Base-by-base conservation (phyloP, 1,140 invertebrate species). In the Prorops nasuta region DNA sequence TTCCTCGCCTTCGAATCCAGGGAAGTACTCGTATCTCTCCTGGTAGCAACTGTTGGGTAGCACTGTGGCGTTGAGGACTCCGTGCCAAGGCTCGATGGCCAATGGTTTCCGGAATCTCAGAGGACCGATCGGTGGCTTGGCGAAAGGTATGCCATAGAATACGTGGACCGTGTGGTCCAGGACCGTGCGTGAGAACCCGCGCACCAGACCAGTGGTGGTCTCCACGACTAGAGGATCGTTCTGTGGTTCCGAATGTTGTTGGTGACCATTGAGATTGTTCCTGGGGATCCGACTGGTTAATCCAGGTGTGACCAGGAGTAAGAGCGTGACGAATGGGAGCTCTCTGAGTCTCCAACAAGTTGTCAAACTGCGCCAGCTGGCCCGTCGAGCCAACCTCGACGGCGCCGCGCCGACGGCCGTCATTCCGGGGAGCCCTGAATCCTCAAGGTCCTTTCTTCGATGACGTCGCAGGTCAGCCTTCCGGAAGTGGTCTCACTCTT, bases 71-170 rank as follows among this genome's bases (percentile, higher is more conserved):
- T 92, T 87, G 10, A 89, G 76, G 1, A 92, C 83, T 1, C 89
- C 91, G 61, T 86, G 83, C 94, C 94, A 98, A 1, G 86, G 86
- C 51, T 92, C 87, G 28, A 89, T 83, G 9, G 92, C 88, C 35
- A 89, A 83, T 0, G 95, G 94, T 56, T 89, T 87, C 14, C 87
- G 81, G 74, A 98, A 98, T 44, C 96, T 81, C 20, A 96, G 77
- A 19, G 90, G 85, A 1, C 91, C 92, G 14, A 91, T 67, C 0
- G 95, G 96, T 0, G 95, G 92, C 71, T 96, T 92, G 0, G 94
- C 95, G 72, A 92, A 98, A 0, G 96, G 96, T 52, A 98, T 94
- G 2, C 94, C 93, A n/a, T 86, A 87, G 69, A 91, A 98, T 8
- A 89, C 87, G 67, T 95, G 90, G 1, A 97, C 88, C 63, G 92